Base-by-base conservation (phyloP, 2,113 vertebrate genomes). In the Falco punctatus region DNA sequence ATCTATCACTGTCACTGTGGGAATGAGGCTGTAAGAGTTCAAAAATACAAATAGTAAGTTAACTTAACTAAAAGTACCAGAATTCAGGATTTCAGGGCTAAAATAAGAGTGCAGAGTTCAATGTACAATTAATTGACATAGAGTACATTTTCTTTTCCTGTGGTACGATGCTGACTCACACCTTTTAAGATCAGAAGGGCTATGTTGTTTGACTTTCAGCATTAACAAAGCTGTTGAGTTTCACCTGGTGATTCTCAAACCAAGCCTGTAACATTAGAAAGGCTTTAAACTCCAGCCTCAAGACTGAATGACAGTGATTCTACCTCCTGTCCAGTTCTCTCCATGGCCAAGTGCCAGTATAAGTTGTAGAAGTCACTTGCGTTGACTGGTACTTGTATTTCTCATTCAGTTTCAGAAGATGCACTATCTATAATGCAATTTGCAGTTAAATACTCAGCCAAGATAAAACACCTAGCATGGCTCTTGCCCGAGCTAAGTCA, bases 171-270 rank as follows among this genome's bases (percentile, higher is more conserved):
- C 73, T 85, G 90, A 97, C 84, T 92, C 91, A 95, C 44, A 86
- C 62, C 62, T 85, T 87, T 95, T 88, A 77, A 91, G 17, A 92
- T 74, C 72, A 81, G 52, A 92, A 94, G 33, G 42, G 51, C 69
- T 40, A 73, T 7, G 49, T 62, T 96, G 89, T 95, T 96, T 96
- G 92, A 97, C 92, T 96, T 96, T 97, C 92, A 85, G 73, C 35
- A 26, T 69, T 94, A 95, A 84, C 42, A 28, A 65, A 88, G 51
- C 71, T 90, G 52, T 72, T 64, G 28, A 82, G 81, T 96, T 96
- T 95, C 51, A 7, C 61, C 54, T 52, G 24, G 35, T 28, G 58
- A 61, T 90, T 93, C 78, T 91, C 61, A 89, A 80, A 69, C 91
- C 62, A 82, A 88, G 74, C 3, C 15, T 4, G 8, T 65, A 91